Percentiles rank a stretch among this genome's conserved stretches.
Conservation (phyloP, 2,113 vertebrate genomes). For the Mesoclemmys tuberculata region DNA sequence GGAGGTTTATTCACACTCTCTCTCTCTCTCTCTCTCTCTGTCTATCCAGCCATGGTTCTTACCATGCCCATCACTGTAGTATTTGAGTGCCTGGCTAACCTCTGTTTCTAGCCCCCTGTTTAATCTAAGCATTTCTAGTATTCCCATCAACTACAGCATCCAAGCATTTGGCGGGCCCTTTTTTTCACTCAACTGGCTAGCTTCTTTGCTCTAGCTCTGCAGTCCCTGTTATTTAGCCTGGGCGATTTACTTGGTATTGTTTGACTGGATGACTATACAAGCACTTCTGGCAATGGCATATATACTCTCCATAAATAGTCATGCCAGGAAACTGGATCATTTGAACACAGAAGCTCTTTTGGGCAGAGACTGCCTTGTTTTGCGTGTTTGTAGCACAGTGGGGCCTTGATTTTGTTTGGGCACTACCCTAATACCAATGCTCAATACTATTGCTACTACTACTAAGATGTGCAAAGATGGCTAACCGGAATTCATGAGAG, state of each 20-base stretch:
- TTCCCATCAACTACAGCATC: not conserved
- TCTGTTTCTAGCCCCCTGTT: not conserved
- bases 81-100: not conserved
- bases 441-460: not conserved
- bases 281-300: not conserved
- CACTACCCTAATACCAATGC: not conserved
- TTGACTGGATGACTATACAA: not conserved
- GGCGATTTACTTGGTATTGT: not conserved
- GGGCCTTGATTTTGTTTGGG: not conserved
- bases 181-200: not conserved
- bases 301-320: not conserved
- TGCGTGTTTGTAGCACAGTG: not conserved
- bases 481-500: not conserved
- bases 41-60: not conserved
- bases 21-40: too few species aligned
- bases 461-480: not conserved
- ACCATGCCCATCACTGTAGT: not conserved
- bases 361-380: not conserved
- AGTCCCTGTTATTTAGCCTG: not conserved
- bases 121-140: not conserved
- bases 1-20: too few species aligned
- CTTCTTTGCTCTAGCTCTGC: not conserved
- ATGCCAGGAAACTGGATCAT: not conserved
- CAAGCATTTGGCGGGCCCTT: not conserved
- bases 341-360: not conserved